phyloP scores from a whole-genome alignment of 2,888 invertebrate species.

The Drosophila mayaguana region DNA sequence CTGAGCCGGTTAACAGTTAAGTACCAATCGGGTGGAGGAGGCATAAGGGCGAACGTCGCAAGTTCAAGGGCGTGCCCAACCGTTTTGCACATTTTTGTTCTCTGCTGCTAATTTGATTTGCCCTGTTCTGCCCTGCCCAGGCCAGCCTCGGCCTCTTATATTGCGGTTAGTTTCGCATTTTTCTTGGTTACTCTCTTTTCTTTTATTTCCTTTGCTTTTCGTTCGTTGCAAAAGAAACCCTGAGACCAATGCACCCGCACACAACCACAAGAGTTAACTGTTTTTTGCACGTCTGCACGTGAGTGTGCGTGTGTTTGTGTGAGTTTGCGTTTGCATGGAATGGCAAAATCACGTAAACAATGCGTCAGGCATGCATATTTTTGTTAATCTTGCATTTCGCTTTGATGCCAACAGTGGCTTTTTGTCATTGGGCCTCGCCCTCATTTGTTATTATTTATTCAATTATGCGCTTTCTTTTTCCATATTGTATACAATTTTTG shows the following conservation, averaged over 20 bases:
- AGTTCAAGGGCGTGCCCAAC: constrained; percentile 77
- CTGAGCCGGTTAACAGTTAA: constrained; percentile 24
- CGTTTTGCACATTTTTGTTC: constrained; percentile 37
- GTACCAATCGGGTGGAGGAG: constrained; percentile 7
- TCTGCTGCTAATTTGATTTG: constrained; percentile 58
- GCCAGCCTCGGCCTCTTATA: not conserved
- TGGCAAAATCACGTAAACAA: constrained; percentile 72
- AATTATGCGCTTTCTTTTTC: constrained; percentile 78
- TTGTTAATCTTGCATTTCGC: constrained; percentile 51
- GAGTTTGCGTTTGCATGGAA: constrained; percentile 21
- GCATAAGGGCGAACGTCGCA: constrained; percentile 32
- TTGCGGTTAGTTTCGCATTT: constrained; percentile 45
- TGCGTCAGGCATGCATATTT: constrained; percentile 52
- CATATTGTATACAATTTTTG: constrained; percentile 63
- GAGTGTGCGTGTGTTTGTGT: constrained; percentile 9
- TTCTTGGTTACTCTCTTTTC: constrained; percentile 13
- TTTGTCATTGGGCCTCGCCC: constrained; percentile 67
- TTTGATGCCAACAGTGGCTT: constrained; percentile 42
- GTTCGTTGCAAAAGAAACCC: constrained; percentile 47
- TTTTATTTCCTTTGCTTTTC: constrained; percentile 15
- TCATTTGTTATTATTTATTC: constrained; percentile 75
- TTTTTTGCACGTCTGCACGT: constrained; percentile 27
- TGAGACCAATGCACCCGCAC: constrained; percentile 52
- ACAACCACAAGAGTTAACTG: constrained; percentile 54
- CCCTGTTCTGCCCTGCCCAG: constrained; percentile 4